Conservation (phyloP, 1,140 invertebrate species). For the Lerema accius region DNA sequence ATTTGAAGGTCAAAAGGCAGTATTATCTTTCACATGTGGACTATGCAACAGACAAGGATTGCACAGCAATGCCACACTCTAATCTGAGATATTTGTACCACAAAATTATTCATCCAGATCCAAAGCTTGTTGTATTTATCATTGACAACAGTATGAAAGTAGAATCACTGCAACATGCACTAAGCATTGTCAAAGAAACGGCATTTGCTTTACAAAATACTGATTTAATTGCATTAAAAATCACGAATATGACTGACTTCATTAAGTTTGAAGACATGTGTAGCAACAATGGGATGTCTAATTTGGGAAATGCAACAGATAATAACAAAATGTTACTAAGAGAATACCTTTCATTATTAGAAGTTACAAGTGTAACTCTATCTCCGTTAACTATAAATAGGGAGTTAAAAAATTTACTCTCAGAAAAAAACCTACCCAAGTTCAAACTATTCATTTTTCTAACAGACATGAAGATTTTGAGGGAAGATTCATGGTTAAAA, state of each 20-base stretch:
- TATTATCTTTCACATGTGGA: constrained; percentile 77
- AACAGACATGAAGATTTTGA: constrained; percentile 68
- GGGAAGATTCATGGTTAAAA: constrained; percentile 69
- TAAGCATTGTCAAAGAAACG: constrained; percentile 67
- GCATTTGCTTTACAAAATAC: constrained; percentile 63
- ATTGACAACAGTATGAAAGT: constrained; percentile 68
- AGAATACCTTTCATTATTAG: constrained; percentile 66
- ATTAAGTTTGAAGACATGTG: constrained; percentile 75
- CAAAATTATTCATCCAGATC: constrained; percentile 70
- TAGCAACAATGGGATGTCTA: constrained; percentile 62
- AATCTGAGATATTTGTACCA: constrained; percentile 77
- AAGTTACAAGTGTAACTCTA: constrained; percentile 48
- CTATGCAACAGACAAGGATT: constrained; percentile 76
- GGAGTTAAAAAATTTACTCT: constrained; percentile 60
- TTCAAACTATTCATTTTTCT: constrained; percentile 69
- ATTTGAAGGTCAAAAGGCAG: constrained; percentile 78
- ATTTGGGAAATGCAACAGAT: constrained; percentile 73
- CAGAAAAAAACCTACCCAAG: constrained; percentile 55
- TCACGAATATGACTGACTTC: constrained; percentile 71
- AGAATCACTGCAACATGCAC: constrained; percentile 67
- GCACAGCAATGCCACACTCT: constrained; percentile 67
- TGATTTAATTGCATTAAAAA: constrained; percentile 70
- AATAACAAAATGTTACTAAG: constrained; percentile 69
- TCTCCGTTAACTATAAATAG: constrained; percentile 55
- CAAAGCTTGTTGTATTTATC: constrained; percentile 73